Evolutionary conservation across 2,888 invertebrate genomes (phyloP).

Genomic region (Aproaerema taeniolella): DNA sequence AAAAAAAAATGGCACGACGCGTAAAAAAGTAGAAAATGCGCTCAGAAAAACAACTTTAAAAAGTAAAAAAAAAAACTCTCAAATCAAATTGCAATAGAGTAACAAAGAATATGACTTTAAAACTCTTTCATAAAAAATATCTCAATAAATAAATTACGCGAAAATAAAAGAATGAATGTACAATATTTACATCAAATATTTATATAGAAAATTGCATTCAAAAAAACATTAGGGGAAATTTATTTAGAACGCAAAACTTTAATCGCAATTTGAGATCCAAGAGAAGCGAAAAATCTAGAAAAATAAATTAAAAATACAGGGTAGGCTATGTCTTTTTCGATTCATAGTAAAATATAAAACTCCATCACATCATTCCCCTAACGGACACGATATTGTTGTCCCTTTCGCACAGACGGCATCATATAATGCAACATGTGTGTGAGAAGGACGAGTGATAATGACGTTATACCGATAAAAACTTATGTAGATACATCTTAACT

Average conservation of each 20-base stretch:
- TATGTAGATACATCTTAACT: conserved; percentile 62
- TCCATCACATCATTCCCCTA: conserved; percentile 67
- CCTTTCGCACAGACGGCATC: conserved; percentile 34
- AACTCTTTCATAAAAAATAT: conserved; percentile 56
- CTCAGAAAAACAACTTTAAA: conserved; percentile 32
- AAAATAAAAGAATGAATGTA: conserved; percentile 61
- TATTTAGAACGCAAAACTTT: background rate
- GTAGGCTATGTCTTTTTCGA: conserved; percentile 68
- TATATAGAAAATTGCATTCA: conserved; percentile 57
- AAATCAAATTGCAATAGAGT: conserved; percentile 43
- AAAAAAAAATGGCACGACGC: conserved; percentile 56
- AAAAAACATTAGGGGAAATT: conserved; percentile 47
- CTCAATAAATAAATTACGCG: conserved; percentile 70
- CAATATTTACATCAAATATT: conserved; percentile 75
- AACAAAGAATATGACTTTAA: conserved; percentile 64
- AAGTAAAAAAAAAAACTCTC: conserved; percentile 33
- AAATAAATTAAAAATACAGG: conserved; percentile 52
- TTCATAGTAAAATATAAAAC: conserved; percentile 74
- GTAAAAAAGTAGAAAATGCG: conserved; percentile 32
- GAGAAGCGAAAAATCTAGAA: conserved; percentile 54
- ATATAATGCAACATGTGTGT: conserved; percentile 26
- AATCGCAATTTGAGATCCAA: conserved; percentile 44
- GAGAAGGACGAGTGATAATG: conserved; percentile 48
- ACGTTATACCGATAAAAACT: conserved; percentile 69
- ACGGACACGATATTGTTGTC: conserved; percentile 59